These are phyloP conservation scores for Drosophila kanekoi DNA, from an alignment of 2,888 invertebrate genomes.

Conservation along the genomic window DNA sequence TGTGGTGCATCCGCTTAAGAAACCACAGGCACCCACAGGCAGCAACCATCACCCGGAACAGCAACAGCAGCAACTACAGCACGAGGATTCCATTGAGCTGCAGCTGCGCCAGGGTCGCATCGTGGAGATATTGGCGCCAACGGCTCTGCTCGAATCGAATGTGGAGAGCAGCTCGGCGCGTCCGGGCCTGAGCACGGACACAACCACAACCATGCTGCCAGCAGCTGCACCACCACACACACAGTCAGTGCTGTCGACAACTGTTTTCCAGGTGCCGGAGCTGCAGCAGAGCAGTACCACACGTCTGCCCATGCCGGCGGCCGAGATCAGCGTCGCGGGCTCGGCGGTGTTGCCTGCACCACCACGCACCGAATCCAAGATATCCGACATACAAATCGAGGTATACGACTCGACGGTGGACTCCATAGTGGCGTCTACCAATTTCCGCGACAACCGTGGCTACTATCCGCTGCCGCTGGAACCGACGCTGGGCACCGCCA, in stretches of 20 bases:
- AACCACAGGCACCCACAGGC: constrained; percentile 51
- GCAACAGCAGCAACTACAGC: not conserved
- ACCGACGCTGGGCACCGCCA: constrained; percentile 53
- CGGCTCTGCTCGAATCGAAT: constrained; percentile 59
- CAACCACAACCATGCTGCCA: constrained; percentile 6
- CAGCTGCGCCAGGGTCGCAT: constrained; percentile 75
- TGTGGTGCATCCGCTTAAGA: constrained; percentile 66
- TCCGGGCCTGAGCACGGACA: constrained; percentile 20
- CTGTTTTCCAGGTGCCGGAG: constrained; percentile 79
- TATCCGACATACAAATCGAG: constrained; percentile 84
- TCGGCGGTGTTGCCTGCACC: constrained; percentile 25
- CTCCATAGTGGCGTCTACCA: constrained; percentile 83
- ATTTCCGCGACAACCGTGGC: constrained; percentile 78
- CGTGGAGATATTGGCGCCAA: constrained; percentile 82
- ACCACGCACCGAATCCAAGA: constrained; percentile 81
- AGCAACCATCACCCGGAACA: constrained; percentile 6
- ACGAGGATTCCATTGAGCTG: constrained; percentile 64
- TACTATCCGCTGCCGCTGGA: constrained; percentile 53
- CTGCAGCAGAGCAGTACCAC: constrained; percentile 60
- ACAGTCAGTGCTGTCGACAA: constrained; percentile 71
- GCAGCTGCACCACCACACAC: constrained; percentile 16
- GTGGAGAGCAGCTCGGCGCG: constrained; percentile 21
- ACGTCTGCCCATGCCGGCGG: constrained; percentile 47
- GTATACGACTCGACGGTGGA: constrained; percentile 84
- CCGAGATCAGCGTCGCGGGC: constrained; percentile 30